Evolutionary conservation across 2,797 vertebrate genomes (phyloP).

Genomic region (Holocentrus rufus): DNA sequence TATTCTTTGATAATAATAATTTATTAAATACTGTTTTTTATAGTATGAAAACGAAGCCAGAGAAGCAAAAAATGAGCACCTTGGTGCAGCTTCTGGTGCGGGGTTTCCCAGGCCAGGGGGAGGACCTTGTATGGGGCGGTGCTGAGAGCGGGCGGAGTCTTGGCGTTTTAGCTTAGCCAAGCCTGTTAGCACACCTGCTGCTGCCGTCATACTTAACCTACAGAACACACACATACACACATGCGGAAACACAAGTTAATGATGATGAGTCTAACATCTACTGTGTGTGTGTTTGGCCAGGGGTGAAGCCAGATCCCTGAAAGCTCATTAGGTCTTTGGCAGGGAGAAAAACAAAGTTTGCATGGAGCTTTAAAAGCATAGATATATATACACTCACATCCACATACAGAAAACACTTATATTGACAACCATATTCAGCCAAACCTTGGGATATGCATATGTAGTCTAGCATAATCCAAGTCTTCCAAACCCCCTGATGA

Average conservation of each 20-base stretch:
- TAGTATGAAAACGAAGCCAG: neutral
- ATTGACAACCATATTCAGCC: neutral
- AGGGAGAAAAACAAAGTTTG: too few species aligned
- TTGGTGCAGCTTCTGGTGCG: slow-evolving; percentile 56
- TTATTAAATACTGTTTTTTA: neutral
- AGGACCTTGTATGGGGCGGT: slow-evolving; percentile 77
- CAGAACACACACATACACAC: slow-evolving; percentile 43
- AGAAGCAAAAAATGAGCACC: slow-evolving; percentile 43
- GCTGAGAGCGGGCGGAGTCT: slow-evolving; percentile 94
- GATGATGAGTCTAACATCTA: neutral
- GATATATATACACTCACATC: neutral
- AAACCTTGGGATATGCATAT: neutral
- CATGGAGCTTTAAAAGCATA: too few species aligned
- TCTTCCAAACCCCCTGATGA: slow-evolving; percentile 9
- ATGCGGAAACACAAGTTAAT: slow-evolving; percentile 12
- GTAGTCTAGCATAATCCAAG: neutral
- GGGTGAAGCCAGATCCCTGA: neutral
- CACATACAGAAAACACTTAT: neutral
- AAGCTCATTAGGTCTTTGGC: neutral
- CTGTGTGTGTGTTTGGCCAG: neutral
- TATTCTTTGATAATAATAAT: too few species aligned
- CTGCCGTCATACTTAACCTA: slow-evolving; percentile 92
- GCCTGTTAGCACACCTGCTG: slow-evolving; percentile 96
- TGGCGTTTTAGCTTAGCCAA: slow-evolving; percentile 97
- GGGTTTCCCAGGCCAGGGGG: slow-evolving; percentile 78